Conservation (phyloP, 2,888 invertebrate genomes). For the Agrochola litura region DNA sequence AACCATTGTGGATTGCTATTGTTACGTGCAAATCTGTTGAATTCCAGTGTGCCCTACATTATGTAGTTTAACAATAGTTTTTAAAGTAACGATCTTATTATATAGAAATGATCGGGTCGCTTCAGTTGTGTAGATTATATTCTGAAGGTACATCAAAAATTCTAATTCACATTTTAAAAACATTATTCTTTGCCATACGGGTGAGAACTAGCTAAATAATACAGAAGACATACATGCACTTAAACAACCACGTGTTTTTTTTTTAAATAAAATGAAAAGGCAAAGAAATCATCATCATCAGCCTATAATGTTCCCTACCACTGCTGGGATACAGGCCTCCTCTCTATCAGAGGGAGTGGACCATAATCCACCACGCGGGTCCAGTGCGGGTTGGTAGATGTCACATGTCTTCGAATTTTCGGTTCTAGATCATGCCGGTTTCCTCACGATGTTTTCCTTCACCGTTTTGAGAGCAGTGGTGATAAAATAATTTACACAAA, state of each 20-base stretch:
- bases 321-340: too few relatives aligned
- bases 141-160: neutral
- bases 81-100: neutral
- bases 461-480: too few relatives aligned
- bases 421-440: too few relatives aligned
- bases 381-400: too few relatives aligned
- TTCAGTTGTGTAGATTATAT: neutral
- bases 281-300: too few relatives aligned
- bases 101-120: neutral
- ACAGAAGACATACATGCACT: neutral
- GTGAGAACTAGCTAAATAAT: neutral
- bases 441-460: too few relatives aligned
- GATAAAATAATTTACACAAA: too few relatives aligned
- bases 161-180: neutral
- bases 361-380: too few relatives aligned
- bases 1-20: slow-evolving; percentile 47
- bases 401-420: too few relatives aligned
- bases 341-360: too few relatives aligned
- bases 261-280: neutral
- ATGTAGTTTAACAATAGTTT: slow-evolving; percentile 16
- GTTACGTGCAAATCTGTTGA: slow-evolving; percentile 46
- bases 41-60: slow-evolving; percentile 17
- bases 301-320: too few relatives aligned
- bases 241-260: neutral
- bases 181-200: neutral